phyloP scores from a whole-genome alignment of 2,888 invertebrate genomes.

The Orthosia gothica region DNA sequence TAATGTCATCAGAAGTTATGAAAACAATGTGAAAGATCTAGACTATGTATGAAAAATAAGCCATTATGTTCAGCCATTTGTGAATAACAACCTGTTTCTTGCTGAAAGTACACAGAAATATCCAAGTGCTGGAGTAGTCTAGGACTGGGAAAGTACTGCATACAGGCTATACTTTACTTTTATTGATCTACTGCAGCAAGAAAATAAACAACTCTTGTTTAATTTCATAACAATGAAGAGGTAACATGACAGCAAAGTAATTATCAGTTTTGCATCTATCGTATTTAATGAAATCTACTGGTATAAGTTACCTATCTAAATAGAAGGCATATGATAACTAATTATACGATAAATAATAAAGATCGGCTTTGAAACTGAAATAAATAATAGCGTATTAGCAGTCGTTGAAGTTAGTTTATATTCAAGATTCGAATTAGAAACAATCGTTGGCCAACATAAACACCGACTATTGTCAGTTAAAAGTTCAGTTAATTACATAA shows the following conservation, averaged over 20 bases:
- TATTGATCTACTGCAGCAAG: neutral
- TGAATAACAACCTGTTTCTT: neutral
- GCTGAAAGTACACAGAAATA: neutral
- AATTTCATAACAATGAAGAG: slow-evolving; percentile 3
- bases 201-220: slow-evolving; percentile 12
- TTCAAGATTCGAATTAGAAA: slow-evolving; percentile 67
- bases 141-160: neutral
- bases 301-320: neutral
- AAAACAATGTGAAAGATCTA: neutral
- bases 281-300: slow-evolving; percentile 3
- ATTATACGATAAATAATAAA: no score
- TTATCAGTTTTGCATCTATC: neutral
- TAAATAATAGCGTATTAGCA: neutral
- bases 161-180: neutral
- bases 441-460: slow-evolving; percentile 70
- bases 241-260: slow-evolving; percentile 10
- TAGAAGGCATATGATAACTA: neutral
- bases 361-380: neutral
- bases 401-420: slow-evolving; percentile 3
- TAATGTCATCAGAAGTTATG: neutral
- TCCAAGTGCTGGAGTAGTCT: neutral
- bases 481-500: slow-evolving; percentile 61
- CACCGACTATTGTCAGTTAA: slow-evolving; percentile 60
- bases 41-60: no score
- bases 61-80: neutral